Evolutionary conservation across 2,113 vertebrate genomes (phyloP).

Genomic region (Pelmatolapia mariae): DNA sequence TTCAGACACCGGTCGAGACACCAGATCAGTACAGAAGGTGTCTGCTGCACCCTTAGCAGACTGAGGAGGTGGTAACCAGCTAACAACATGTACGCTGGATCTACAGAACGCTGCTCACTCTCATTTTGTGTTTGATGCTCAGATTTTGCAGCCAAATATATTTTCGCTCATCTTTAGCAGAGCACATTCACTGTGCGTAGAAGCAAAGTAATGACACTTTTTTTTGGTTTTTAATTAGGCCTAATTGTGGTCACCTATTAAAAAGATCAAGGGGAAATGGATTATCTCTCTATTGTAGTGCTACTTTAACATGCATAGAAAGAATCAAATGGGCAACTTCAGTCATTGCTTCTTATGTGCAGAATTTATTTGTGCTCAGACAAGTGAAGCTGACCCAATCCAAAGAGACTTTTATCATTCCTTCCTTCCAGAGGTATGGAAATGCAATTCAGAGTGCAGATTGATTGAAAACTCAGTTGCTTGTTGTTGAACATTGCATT

Average conservation of each 20-base stretch:
- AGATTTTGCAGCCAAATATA: neutral
- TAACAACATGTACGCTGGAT: neutral
- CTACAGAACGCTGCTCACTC: neutral
- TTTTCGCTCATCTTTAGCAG: neutral
- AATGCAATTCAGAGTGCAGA: neutral
- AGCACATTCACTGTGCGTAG: neutral
- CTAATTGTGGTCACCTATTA: neutral
- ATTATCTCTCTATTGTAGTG: neutral
- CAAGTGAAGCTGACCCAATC: neutral
- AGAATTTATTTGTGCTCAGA: neutral
- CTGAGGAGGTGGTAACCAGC: conserved; percentile 36
- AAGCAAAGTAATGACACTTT: neutral
- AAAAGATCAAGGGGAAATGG: neutral
- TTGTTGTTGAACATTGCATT: neutral
- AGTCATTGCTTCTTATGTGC: neutral
- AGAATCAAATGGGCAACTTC: neutral
- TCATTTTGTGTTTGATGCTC: neutral
- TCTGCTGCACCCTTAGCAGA: conserved; percentile 21
- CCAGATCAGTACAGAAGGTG: conserved; percentile 27
- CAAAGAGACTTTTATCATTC: neutral
- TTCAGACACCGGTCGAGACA: conserved; percentile 16
- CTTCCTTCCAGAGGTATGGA: neutral
- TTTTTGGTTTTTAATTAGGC: neutral
- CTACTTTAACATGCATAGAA: neutral
- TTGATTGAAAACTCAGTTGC: neutral